Conservation (phyloP, 2,888 invertebrate species). For the Dasypolia templi region DNA sequence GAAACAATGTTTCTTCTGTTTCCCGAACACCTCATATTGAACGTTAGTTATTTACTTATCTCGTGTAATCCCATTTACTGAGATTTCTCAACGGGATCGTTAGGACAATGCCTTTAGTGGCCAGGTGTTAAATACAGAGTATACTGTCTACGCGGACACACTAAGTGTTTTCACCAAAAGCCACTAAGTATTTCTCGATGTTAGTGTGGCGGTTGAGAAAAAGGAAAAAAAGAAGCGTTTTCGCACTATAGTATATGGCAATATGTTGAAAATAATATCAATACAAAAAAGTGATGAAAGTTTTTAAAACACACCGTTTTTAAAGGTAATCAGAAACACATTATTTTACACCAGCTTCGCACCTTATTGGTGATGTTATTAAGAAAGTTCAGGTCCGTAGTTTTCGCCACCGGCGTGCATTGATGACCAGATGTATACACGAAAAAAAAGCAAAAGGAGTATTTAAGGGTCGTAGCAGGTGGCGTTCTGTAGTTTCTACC, state of each 20-base stretch:
- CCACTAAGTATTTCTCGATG: constrained; percentile 34
- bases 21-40: constrained; percentile 8
- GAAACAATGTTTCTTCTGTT: constrained; percentile 17
- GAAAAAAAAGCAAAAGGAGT: background rate
- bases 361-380: background rate
- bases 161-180: constrained; percentile 53
- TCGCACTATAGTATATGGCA: no score
- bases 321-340: background rate
- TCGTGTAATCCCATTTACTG: constrained; percentile 50
- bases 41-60: constrained; percentile 24
- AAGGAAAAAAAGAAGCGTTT: background rate
- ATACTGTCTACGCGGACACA: no score
- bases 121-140: constrained; percentile 42
- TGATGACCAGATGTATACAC: background rate
- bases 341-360: background rate
- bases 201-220: constrained; percentile 15
- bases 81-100: constrained; percentile 56
- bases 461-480: no score
- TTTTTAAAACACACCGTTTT: background rate
- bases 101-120: constrained; percentile 29
- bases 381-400: background rate
- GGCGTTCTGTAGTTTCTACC: no score
- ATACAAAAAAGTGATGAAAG: no score
- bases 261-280: background rate
- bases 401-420: background rate